phyloP scores from a whole-genome alignment of 2,797 vertebrate genomes.

The Scleropages formosus region DNA sequence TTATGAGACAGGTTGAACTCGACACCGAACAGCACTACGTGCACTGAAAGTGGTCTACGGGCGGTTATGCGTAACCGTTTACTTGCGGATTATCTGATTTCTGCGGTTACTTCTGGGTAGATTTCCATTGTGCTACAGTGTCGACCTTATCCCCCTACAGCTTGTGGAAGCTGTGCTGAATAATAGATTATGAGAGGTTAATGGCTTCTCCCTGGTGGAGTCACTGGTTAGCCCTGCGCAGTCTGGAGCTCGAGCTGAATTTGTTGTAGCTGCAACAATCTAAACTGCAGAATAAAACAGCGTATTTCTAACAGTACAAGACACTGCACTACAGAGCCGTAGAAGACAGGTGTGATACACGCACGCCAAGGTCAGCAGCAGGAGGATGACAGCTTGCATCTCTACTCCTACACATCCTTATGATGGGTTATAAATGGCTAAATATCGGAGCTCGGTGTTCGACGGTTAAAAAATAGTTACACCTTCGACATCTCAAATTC shows the following conservation, averaged over 20 bases:
- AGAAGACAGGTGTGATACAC: constrained; percentile 48
- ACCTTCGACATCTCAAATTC: constrained; percentile 36
- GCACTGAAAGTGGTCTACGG: constrained; percentile 42
- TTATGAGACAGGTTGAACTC: constrained; percentile 56
- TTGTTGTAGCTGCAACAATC: constrained; percentile 1
- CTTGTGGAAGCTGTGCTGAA: neutral
- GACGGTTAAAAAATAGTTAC: constrained; percentile 58
- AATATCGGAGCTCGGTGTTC: constrained; percentile 63
- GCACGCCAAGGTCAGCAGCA: constrained; percentile 36
- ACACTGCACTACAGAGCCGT: constrained; percentile 48
- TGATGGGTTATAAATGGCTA: constrained; percentile 52
- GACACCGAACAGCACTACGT: constrained; percentile 58
- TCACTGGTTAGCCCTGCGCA: neutral
- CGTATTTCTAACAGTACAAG: constrained; percentile 37
- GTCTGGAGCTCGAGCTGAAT: neutral
- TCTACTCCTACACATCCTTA: constrained; percentile 51
- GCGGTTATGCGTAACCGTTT: constrained; percentile 31
- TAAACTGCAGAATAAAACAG: constrained; percentile 16
- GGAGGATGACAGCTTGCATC: constrained; percentile 2
- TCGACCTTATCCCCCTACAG: neutral
- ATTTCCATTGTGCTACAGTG: constrained; percentile 7
- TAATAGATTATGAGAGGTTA: constrained; percentile 17
- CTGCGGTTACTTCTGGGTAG: constrained; percentile 20
- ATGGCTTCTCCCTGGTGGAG: constrained; percentile 1
- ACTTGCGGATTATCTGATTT: constrained; percentile 14